Percentiles rank a stretch among this genome's conserved stretches.
Conservation (phyloP, 2,888 invertebrate species). For the Halictus ligatus region DNA sequence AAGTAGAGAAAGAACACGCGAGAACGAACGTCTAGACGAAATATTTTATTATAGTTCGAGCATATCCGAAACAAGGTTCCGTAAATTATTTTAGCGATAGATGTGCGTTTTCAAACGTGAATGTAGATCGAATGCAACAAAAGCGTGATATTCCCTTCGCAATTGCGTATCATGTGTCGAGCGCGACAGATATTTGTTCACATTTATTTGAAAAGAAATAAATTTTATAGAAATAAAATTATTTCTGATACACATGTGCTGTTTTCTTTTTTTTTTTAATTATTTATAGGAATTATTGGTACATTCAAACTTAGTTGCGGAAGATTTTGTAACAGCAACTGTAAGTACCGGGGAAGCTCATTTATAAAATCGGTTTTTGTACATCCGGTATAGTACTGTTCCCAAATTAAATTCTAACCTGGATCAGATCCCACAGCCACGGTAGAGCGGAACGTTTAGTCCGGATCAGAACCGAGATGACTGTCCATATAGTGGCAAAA, state of each 20-base stretch:
- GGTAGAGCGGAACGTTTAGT: no score
- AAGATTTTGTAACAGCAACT: no score
- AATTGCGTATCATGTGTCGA: neutral
- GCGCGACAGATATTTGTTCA: neutral
- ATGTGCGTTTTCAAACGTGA: neutral
- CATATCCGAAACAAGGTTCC: neutral
- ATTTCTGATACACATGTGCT: slow-evolving; percentile 32
- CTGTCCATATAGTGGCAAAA: no score
- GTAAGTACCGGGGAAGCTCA: no score
- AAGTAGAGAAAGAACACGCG: neutral
- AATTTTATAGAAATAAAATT: slow-evolving; percentile 28
- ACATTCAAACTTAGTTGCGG: no score
- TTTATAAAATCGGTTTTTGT: no score
- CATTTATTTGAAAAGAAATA: neutral
- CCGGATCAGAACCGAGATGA: no score
- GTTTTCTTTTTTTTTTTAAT: neutral
- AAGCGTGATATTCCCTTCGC: neutral
- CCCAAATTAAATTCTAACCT: no score
- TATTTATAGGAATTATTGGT: no score
- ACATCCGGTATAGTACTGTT: no score
- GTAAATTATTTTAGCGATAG: slow-evolving; percentile 29
- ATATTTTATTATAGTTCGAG: slow-evolving; percentile 21
- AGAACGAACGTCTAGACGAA: slow-evolving; percentile 4
- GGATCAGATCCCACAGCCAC: no score
- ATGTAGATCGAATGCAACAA: neutral